Percentiles rank a stretch among this genome's conserved stretches.
phyloP scores from a whole-genome alignment of 35 echinoderm and acorn worm species.

The Heliocidaris tuberculata region DNA sequence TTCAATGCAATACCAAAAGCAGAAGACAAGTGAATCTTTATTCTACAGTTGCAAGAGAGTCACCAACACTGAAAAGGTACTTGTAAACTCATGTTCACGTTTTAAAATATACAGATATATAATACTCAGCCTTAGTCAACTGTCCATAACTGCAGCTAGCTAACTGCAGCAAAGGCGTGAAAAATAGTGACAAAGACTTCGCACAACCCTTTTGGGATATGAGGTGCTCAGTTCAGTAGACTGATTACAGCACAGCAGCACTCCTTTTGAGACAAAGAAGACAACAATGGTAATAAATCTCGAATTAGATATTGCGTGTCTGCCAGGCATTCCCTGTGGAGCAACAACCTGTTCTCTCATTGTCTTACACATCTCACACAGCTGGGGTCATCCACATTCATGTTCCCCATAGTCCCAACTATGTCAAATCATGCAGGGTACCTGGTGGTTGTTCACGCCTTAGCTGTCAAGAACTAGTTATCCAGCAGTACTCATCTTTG shows the following conservation, averaged over 20 bases:
- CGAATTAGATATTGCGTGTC: not conserved
- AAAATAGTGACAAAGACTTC: no score
- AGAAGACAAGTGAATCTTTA: not conserved
- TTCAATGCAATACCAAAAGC: not conserved
- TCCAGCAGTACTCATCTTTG: not conserved
- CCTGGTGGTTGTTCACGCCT: not conserved
- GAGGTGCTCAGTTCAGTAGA: not conserved
- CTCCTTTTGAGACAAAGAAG: not conserved
- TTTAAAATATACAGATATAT: not conserved
- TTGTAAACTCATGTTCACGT: not conserved
- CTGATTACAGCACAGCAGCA: not conserved
- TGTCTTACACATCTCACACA: not conserved
- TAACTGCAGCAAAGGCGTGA: no score
- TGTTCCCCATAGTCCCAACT: not conserved
- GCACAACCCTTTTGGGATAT: no score
- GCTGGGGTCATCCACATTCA: not conserved
- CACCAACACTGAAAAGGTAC: not conserved
- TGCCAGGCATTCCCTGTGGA: not conserved
- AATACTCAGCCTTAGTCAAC: no score
- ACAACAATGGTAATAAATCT: not conserved
- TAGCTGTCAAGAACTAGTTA: not conserved
- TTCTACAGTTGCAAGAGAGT: not conserved
- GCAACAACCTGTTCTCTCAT: not conserved
- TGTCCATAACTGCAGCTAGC: no score
- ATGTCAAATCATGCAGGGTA: not conserved